Percentiles rank a stretch among this genome's conserved stretches.
phyloP scores from a whole-genome alignment of 2,797 vertebrate species.

The Esox lucius region DNA sequence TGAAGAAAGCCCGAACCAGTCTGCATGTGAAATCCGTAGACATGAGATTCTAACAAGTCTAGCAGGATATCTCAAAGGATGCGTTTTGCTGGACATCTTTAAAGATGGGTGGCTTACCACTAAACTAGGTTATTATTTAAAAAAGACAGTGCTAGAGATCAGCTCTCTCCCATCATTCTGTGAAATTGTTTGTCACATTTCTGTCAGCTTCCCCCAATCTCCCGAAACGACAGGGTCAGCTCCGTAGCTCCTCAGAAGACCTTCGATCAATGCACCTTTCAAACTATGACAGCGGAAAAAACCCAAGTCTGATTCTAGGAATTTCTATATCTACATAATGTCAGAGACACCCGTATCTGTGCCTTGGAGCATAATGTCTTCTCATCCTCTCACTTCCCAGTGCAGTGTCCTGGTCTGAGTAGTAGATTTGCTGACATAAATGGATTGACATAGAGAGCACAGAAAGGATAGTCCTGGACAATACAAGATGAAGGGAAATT shows the following conservation, averaged over 20 bases:
- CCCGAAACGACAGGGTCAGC: conserved; percentile 18
- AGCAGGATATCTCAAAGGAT: not conserved
- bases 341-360: not conserved
- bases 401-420: not conserved
- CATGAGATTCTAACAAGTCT: not conserved
- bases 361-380: not conserved
- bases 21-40: not conserved
- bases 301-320: conserved; percentile 17
- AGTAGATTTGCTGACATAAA: not conserved
- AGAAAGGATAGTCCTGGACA: not conserved
- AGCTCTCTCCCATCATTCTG: conserved; percentile 17
- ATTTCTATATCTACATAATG: conserved; percentile 12
- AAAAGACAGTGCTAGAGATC: conserved; percentile 5
- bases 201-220: conserved; percentile 10
- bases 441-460: not conserved
- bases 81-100: not conserved
- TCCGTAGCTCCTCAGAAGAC: conserved; percentile 13
- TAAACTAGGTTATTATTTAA: not conserved
- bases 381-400: not conserved
- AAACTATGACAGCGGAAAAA: conserved; percentile 24
- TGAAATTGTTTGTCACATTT: conserved; percentile 22
- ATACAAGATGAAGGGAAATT: not conserved
- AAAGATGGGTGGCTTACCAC: not conserved
- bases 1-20: not conserved
- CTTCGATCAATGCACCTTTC: conserved; percentile 21